A percentile compares a stretch with the other conserved stretches of the same genome.
Evolutionary conservation across 2,113 vertebrate species (phyloP).

Genomic region (Sphaerodactylus townsendi): DNA sequence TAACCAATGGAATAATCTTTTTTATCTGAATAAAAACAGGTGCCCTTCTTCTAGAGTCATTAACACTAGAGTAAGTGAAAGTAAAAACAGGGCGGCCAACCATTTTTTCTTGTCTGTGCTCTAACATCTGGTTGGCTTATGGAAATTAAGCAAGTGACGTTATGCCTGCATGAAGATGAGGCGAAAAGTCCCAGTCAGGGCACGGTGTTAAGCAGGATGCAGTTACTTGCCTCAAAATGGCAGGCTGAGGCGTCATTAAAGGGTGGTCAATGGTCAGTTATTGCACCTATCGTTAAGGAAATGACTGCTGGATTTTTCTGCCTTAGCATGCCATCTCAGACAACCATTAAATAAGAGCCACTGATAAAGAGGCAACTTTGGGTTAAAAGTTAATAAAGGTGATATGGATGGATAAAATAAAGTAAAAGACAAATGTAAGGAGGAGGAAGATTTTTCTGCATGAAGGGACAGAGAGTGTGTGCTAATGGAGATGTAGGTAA

Average conservation of each 20-base stretch:
- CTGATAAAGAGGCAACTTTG: not conserved
- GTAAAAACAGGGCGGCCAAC: not conserved
- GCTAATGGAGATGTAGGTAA: not conserved
- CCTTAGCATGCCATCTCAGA: not conserved
- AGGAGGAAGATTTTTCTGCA: not conserved
- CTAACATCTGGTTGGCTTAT: not conserved
- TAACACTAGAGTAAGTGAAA: not conserved
- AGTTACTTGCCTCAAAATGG: not conserved
- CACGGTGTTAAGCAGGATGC: no score
- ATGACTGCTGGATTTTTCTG: not conserved
- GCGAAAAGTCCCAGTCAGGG: not conserved
- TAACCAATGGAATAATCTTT: fast-evolving
- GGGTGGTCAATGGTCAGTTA: not conserved
- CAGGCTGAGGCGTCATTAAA: no score
- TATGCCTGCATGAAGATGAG: not conserved
- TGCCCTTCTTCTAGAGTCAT: not conserved
- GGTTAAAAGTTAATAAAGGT: not conserved
- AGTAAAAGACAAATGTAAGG: not conserved
- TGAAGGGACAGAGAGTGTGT: not conserved
- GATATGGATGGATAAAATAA: not conserved
- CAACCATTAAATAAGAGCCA: not conserved
- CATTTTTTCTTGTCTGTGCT: not conserved
- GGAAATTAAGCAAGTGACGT: not conserved
- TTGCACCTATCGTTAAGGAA: not conserved
- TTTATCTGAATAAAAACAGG: fast-evolving